Percentiles rank a stretch among this genome's conserved stretches.
These are phyloP conservation scores for Hirudo medicinalis DNA, from an alignment of 1,140 invertebrate species.

Conservation along the genomic window DNA sequence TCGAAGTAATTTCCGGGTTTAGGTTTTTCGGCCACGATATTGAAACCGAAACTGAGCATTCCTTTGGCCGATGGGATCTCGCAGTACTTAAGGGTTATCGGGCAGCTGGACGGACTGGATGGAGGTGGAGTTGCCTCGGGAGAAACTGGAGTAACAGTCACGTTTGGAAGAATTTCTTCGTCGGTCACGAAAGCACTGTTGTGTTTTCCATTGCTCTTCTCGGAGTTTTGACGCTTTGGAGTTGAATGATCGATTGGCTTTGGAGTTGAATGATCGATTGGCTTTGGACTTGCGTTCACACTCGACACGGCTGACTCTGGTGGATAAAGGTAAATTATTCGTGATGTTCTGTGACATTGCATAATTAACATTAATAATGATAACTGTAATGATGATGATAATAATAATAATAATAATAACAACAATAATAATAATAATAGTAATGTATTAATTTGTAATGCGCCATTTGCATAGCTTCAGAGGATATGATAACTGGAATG, in stretches of 20 bases:
- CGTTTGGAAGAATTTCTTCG: neutral
- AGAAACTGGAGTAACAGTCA: neutral
- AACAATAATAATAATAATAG: too few relatives aligned
- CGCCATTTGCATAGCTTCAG: too few relatives aligned
- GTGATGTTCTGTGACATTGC: neutral
- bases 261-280: neutral
- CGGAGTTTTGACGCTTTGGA: neutral
- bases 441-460: too few relatives aligned
- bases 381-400: too few relatives aligned
- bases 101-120: neutral
- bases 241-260: neutral
- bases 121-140: neutral
- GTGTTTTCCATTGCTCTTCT: neutral
- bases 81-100: neutral
- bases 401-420: too few relatives aligned
- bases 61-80: neutral
- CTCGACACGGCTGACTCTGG: neutral
- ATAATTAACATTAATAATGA: neutral
- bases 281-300: neutral
- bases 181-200: neutral
- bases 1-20: slow-evolving; percentile 91
- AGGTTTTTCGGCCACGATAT: slow-evolving; percentile 90
- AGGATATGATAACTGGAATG: too few relatives aligned
- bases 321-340: neutral
- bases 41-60: slow-evolving; percentile 72